Evolutionary conservation across 2,888 invertebrate genomes (phyloP), one percentile per base, ranked within the genome.

Genomic region (Drosophila cognata): DNA sequence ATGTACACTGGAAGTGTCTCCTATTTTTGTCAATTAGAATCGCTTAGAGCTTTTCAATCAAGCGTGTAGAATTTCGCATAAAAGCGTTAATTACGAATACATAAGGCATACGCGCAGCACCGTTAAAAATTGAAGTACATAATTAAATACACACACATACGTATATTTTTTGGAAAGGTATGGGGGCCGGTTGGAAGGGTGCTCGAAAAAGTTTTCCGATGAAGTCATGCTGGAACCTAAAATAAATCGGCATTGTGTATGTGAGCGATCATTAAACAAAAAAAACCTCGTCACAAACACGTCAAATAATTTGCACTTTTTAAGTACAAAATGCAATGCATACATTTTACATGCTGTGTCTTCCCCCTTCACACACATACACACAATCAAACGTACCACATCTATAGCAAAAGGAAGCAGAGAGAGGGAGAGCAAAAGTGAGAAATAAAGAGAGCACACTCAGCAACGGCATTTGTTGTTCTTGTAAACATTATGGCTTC

Each of bases 181-280:
- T 46, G 29, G 51, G 28, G 35, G 8, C 10, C 63, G 63, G 63
- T 21, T 16, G 48, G 51, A 63, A 81, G 58, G 64, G 68, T 52
- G 48, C 57, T 52, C 53, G 64, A 72, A 82, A 79, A 77, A 71
- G 74, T 73, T 73, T 74, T 77, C 52, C 88, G 84, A 85, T 85
- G 85, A 85, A 89, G 85, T 85, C 85, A 86, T 86, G 72, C 86
- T 85, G 83, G 83, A 89, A 87, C 77, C 71, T 80, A 82, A 84
- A 85, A 89, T 88, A 85, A 89, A 85, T 85, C 85, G 70, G 58
- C 77, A 67, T n/a, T 43, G 61, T 68, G 53, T 67, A 50, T 62
- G 52, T 61, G 61, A 61, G 60, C 78, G 85, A 89, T 85, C 89
- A 85, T 89, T 84, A 84, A 84, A 38, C 53, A 86, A 71, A 76